Base-by-base conservation (phyloP, 2,113 vertebrate genomes). In the Vicugna pacos region DNA sequence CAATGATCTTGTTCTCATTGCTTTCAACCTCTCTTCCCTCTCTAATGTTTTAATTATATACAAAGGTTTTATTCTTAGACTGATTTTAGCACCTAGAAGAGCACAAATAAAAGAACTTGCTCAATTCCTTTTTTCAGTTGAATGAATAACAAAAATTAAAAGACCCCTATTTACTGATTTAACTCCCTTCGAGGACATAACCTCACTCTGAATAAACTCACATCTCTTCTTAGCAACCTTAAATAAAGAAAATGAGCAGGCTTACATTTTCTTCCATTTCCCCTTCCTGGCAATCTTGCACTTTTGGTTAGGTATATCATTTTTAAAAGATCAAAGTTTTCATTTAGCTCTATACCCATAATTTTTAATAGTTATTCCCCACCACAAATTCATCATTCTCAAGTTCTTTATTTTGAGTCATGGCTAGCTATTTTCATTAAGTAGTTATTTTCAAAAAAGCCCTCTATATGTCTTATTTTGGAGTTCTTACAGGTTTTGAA, bases 391-490 rank as follows among this genome's bases (percentile, higher is more conserved):
- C 13, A 35, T 93, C 54, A 38, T 85, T 86, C 56, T 91, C 22
- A 89, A 79, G 73, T 85, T 77, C 8, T 89, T 28, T 38, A 54
- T 77, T 89, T 95, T 93, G 54, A 90, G 93, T 87, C 62, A 19
- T 38, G 6, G 11, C 15, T 95, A 67, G 30, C 89, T 75, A 79
- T 64, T 89, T 96, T 89, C 46, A 85, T 76, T 58, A 70, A 77
- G 46, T 77, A 90, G 16, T 81, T 86, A 38, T 95, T 93, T 89
- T 60, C 4, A 32, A 76, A 85, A 86, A 81, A 9, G 5, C 30
- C 50, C 50, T 91, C 56, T 64, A 58, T 11, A 11, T 72, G 88
- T 19, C 38, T 75, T 93, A 52, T 72, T n/a, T 79, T 60, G 12
- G 15, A 11, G 1, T 89, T 89, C 32, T 12, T 69, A 9, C 4